Conservation (phyloP, 2,888 invertebrate species). For the Ditylenchus weischeri region DNA sequence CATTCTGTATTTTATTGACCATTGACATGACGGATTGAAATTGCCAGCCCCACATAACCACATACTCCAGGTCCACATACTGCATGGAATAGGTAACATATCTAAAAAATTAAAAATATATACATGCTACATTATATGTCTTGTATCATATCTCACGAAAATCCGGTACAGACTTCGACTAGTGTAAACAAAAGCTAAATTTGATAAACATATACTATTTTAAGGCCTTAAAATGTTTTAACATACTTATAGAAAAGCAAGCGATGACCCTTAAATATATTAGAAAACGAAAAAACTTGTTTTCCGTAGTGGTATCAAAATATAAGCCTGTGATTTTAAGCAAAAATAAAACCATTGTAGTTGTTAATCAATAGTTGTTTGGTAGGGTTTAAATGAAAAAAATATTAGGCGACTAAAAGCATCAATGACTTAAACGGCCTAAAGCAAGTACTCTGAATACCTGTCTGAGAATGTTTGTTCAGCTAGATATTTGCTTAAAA, state of each 20-base stretch:
- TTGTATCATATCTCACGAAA: not conserved
- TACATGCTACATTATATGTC: too few relatives aligned
- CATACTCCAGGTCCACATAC: constrained; percentile 2
- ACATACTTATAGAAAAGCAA: not conserved
- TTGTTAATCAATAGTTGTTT: too few relatives aligned
- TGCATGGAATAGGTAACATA: not conserved
- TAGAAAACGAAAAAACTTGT: constrained; percentile 1
- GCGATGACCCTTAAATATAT: not conserved
- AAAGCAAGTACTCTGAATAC: too few relatives aligned
- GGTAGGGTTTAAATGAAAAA: too few relatives aligned
- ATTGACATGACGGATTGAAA: constrained; percentile 5
- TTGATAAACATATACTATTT: not conserved
- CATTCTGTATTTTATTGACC: not conserved
- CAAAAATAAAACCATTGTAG: not conserved
- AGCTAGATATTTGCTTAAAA: too few relatives aligned
- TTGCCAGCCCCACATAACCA: constrained; percentile 8
- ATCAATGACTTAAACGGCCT: too few relatives aligned
- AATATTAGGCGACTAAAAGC: too few relatives aligned
- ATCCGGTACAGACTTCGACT: constrained; percentile 8
- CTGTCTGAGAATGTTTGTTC: too few relatives aligned
- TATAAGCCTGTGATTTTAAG: constrained; percentile 4
- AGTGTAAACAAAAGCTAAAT: constrained; percentile 1
- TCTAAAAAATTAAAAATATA: too few relatives aligned
- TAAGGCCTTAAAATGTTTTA: not conserved
- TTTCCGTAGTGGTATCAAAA: not conserved